Evolutionary conservation across 2,113 vertebrate genomes (phyloP).

Genomic region (Sinocyclocheilus maitianheensis): DNA sequence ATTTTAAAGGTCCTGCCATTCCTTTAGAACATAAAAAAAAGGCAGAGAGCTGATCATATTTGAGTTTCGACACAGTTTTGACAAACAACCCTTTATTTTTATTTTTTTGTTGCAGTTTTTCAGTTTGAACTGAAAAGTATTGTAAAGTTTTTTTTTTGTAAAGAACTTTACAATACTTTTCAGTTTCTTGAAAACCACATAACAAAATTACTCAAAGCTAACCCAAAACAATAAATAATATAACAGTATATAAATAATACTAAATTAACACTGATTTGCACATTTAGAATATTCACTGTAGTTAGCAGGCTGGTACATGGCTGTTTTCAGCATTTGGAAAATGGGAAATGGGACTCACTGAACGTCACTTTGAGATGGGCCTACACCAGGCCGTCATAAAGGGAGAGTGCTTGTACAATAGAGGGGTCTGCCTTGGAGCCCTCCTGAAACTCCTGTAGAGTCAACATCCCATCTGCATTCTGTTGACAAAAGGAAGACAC

Average conservation of each 20-base stretch:
- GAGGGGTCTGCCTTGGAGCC: slow-evolving; percentile 97
- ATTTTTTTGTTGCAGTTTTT: too few species aligned
- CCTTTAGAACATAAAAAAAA: too few species aligned
- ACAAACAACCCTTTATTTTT: too few species aligned
- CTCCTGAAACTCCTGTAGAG: slow-evolving; percentile 97
- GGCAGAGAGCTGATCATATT: too few species aligned
- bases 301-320: not conserved
- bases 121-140: too few species aligned
- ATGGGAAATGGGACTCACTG: slow-evolving; percentile 39
- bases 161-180: not conserved
- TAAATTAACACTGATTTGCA: not conserved
- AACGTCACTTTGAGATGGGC: slow-evolving; percentile 12
- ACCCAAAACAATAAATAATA: not conserved
- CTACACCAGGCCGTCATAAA: slow-evolving; percentile 99
- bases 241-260: not conserved
- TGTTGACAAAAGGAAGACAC: slow-evolving; percentile 61
- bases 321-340: not conserved
- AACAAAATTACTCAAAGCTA: not conserved
- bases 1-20: too few species aligned
- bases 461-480: slow-evolving; percentile 95
- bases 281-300: not conserved
- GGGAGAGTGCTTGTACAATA: slow-evolving; percentile 95
- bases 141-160: not conserved
- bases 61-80: too few species aligned
- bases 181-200: not conserved